These are phyloP conservation scores for Muraenolepis orangiensis DNA, from an alignment of 2,797 vertebrate genomes.

Conservation along the genomic window DNA sequence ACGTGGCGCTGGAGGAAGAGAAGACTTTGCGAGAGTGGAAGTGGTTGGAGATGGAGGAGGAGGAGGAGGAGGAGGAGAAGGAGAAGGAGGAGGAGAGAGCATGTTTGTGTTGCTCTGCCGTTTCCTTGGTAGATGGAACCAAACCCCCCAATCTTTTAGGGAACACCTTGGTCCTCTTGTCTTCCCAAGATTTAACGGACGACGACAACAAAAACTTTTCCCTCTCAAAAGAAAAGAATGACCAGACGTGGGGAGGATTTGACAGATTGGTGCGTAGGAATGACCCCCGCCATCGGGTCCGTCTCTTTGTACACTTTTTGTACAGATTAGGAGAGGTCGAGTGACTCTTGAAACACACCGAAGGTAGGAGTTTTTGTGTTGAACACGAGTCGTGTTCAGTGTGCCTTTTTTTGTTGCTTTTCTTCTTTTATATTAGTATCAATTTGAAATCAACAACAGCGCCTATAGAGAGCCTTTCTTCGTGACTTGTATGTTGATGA, in stretches of 20 bases:
- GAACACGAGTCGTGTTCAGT: constrained; percentile 81
- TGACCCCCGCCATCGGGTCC: constrained; percentile 59
- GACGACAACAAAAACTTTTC: constrained; percentile 47
- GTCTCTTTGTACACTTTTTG: constrained; percentile 78
- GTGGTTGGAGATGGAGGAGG: constrained; percentile 29
- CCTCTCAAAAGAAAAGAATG: constrained; percentile 64
- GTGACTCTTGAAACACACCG: constrained; percentile 63
- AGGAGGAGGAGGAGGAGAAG: constrained; percentile 31
- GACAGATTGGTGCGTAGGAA: constrained; percentile 45
- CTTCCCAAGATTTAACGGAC: constrained; percentile 57
- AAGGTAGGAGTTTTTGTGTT: constrained; percentile 68
- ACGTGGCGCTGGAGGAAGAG: constrained; percentile 33
- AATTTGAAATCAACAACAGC: constrained; percentile 72
- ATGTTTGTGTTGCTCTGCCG: constrained; percentile 28
- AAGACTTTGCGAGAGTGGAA: constrained; percentile 39
- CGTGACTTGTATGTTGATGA: constrained; percentile 34
- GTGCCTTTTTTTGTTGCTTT: constrained; percentile 90
- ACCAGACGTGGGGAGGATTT: constrained; percentile 54
- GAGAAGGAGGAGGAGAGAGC: constrained; percentile 34
- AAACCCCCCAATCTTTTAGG: constrained; percentile 38
- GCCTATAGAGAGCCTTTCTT: constrained; percentile 40
- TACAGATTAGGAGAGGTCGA: constrained; percentile 79
- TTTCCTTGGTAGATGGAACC: constrained; percentile 46
- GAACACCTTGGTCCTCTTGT: constrained; percentile 50
- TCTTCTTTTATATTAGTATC: constrained; percentile 62